phyloP scores from a whole-genome alignment of 2,888 invertebrate genomes.

The Philonicus albiceps region DNA sequence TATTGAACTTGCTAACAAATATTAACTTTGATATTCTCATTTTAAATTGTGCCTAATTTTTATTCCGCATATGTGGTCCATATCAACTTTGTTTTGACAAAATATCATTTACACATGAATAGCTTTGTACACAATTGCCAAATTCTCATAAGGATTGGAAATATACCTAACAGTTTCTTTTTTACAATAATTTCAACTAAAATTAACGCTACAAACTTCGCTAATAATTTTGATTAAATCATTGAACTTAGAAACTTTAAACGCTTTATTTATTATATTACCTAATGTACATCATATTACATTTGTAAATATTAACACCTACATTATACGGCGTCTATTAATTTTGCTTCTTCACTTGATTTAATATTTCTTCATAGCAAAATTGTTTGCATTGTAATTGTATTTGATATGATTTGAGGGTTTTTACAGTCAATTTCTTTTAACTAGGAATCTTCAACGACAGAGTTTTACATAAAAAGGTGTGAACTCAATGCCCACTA shows the following conservation, averaged over 20 bases:
- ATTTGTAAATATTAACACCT: neutral
- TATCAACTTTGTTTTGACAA: neutral
- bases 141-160: neutral
- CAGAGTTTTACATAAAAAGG: neutral
- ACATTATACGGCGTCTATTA: neutral
- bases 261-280: neutral
- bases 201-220: neutral
- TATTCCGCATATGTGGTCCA: neutral
- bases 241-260: neutral
- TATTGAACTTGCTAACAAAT: neutral
- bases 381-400: neutral
- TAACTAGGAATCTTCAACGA: neutral
- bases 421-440: neutral
- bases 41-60: neutral
- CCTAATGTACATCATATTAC: neutral
- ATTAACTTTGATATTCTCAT: neutral
- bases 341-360: neutral
- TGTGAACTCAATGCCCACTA: neutral
- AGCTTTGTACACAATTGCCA: neutral
- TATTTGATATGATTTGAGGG: slow-evolving; percentile 5
- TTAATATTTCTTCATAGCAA: neutral
- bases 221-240: neutral
- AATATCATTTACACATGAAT: neutral
- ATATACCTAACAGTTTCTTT: neutral
- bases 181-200: neutral